A percentile compares a stretch with the other conserved stretches of the same genome.
phyloP scores from a whole-genome alignment of 2,113 vertebrate species.

The Peromyscus californicus region DNA sequence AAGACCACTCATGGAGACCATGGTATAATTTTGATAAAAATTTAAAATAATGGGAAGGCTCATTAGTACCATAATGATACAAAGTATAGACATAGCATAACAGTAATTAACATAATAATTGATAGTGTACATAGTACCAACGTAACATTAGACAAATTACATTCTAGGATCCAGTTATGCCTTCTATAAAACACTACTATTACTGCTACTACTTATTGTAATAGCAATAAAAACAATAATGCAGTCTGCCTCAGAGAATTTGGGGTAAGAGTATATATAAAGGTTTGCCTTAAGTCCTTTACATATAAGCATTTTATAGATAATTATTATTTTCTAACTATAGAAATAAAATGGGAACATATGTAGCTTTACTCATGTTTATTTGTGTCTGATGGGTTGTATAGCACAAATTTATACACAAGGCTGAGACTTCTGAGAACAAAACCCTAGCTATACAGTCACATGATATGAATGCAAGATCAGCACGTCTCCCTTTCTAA shows the following conservation, averaged over 20 bases:
- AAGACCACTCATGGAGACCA: not conserved
- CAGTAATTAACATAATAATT: not conserved
- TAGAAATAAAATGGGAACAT: not conserved
- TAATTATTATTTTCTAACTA: not conserved
- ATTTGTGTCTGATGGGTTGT: not conserved
- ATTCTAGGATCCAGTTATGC: not conserved
- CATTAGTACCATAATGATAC: not conserved
- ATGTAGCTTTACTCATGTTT: not conserved
- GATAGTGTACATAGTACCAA: not conserved
- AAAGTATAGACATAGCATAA: not conserved
- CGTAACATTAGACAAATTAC: not conserved
- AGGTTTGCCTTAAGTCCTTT: slow-evolving; percentile 3
- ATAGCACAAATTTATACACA: not conserved
- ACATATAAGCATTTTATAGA: not conserved
- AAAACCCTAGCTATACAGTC: not conserved
- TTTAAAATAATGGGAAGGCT: not conserved
- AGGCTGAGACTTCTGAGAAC: not conserved
- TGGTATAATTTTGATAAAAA: not conserved
- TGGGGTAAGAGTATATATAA: not conserved
- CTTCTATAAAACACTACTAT: not conserved
- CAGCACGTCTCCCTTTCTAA: not conserved
- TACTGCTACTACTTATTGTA: not conserved
- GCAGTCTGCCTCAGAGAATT: not conserved
- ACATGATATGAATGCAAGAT: not conserved
- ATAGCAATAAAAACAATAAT: not conserved